A percentile compares a stretch with the other conserved stretches of the same genome.
Evolutionary conservation across 1,140 invertebrate genomes (phyloP).

Genomic region (Drosophila arawakana): DNA sequence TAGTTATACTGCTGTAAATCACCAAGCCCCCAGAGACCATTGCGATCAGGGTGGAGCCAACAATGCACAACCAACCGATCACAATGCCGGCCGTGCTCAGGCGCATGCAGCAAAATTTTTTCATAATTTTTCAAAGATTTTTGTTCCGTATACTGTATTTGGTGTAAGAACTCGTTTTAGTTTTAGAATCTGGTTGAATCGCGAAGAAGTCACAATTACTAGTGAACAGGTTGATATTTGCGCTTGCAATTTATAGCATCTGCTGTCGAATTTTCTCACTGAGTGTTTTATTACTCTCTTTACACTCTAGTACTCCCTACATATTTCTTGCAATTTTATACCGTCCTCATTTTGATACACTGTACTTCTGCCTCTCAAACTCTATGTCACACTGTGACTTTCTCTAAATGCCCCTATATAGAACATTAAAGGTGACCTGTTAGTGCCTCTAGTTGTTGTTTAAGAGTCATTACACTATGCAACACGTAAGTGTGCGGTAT

Average conservation of each 20-base stretch:
- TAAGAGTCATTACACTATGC: slow-evolving; percentile 58
- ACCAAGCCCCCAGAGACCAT: not conserved
- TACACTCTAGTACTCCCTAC: no score
- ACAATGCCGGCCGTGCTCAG: slow-evolving; percentile 3
- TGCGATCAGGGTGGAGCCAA: not conserved
- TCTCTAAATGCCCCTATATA: not conserved
- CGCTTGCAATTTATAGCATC: not conserved
- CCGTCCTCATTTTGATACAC: no score
- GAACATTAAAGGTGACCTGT: slow-evolving; percentile 3
- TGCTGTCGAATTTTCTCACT: no score
- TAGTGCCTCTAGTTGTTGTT: slow-evolving; percentile 17
- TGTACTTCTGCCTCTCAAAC: not conserved
- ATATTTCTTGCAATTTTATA: no score
- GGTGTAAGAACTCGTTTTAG: no score
- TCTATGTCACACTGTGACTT: not conserved
- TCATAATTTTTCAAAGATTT: slow-evolving; percentile 56
- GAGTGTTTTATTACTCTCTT: no score
- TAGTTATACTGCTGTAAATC: not conserved
- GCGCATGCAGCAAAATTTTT: slow-evolving; percentile 52
- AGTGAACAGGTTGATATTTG: slow-evolving; percentile 5
- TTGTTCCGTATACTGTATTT: not conserved
- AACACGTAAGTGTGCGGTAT: slow-evolving; percentile 57
- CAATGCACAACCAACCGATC: slow-evolving; percentile 1
- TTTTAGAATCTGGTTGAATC: not conserved
- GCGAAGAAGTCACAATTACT: slow-evolving; percentile 1